Evolutionary conservation across 2,888 invertebrate species (phyloP).

Genomic region (Heteromurus nitidus): DNA sequence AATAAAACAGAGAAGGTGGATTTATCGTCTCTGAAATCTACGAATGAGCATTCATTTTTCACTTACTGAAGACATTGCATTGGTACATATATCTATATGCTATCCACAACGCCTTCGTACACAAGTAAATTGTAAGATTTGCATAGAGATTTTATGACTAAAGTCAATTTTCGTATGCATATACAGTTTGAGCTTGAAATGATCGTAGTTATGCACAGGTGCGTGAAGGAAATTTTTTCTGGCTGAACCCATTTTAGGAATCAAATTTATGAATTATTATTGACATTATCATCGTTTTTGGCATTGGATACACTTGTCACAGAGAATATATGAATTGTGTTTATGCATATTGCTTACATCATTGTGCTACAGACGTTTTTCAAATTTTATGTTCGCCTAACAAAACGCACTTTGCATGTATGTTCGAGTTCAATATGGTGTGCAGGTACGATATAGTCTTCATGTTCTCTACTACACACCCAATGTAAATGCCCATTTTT

Average conservation of each 20-base stretch:
- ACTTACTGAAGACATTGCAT: neutral
- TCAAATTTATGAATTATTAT: conserved; percentile 33
- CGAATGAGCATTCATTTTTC: neutral
- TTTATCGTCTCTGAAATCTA: conserved; percentile 1
- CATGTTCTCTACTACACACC: conserved; percentile 11
- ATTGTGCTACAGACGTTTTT: neutral
- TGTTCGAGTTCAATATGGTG: neutral
- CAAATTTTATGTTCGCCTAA: conserved; percentile 1
- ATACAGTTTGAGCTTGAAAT: too few species aligned
- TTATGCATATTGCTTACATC: neutral
- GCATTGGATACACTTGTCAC: conserved; percentile 7
- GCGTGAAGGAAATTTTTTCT: conserved; percentile 14
- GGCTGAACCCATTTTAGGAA: conserved; percentile 31
- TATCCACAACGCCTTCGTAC: conserved; percentile 10
- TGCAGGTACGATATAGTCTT: neutral
- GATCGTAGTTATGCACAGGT: conserved; percentile 3
- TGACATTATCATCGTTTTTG: conserved; percentile 26
- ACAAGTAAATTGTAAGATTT: too few species aligned
- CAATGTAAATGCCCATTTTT: conserved; percentile 13
- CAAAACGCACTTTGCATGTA: too few species aligned
- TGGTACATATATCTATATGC: too few species aligned
- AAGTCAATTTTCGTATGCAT: conserved; percentile 5
- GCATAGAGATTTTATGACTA: conserved; percentile 14
- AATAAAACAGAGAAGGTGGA: neutral
- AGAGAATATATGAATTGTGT: neutral